Evolutionary conservation across 1,140 invertebrate genomes (phyloP), one percentile per base, ranked within the genome.

Genomic region (Teleogryllus occipitalis): DNA sequence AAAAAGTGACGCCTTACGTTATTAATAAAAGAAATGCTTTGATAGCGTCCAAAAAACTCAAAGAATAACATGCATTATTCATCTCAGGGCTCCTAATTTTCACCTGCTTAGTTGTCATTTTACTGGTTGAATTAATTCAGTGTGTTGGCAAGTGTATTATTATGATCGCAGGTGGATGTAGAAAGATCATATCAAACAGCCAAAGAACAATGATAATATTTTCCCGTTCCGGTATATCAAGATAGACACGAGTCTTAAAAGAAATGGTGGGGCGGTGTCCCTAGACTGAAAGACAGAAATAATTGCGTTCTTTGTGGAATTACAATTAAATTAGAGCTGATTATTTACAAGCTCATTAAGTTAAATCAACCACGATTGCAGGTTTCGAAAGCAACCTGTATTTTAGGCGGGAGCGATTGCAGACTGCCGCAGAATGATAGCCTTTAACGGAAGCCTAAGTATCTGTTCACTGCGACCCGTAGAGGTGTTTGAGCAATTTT

Each of bases 201-300:
- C 54, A 65, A 65, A 65, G 54, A 65, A 65, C 54, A 65, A 65
- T 65, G 54, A 65, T 65, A 65, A 65, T 65, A 65, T 65, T 65
- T 65, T 65, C 18, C 27, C 54, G 54, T 65, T 65, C 54, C 54
- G 54, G 54, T 18, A 14, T 7, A 65, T 65, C 54, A 65, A 65
- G 54, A 18, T 65, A 65, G 10, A 65, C 10, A 3, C 54, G 54
- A 65, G 54, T 65, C 18, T 65, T 65, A 65, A 39, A 39, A 65
- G 54, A 65, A 65, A 65, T 18, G 18, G 54, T 7, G 10, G 54
- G 54, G 54, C 54, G 54, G 54, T 65, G 54, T 65, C 54, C 54
- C 54, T 14, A 14, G 10, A 65, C 54, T 65, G 18, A 1, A 65
- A 65, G 54, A 65, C 18, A 65, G 54, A 65, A 65, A 65, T 65